A percentile compares a stretch with the other conserved stretches of the same genome.
Conservation (phyloP, 2,888 invertebrate genomes). For the Apantesis nais region DNA sequence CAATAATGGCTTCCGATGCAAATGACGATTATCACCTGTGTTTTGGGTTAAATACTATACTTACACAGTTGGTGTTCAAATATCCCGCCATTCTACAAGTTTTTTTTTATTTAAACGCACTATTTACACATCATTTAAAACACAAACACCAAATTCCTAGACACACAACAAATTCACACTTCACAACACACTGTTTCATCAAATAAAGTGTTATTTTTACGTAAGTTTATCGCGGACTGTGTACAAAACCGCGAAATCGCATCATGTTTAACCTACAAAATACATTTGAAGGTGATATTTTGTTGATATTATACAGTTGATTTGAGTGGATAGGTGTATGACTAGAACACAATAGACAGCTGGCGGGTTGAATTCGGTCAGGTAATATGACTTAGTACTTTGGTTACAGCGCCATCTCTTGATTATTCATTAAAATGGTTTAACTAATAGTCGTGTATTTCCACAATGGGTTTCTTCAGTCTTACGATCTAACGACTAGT, state of each 20-base stretch:
- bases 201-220: conserved; percentile 54
- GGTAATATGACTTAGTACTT: conserved; percentile 59
- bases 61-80: conserved; percentile 61
- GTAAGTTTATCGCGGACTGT: conserved; percentile 68
- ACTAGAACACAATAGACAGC: conserved; percentile 45
- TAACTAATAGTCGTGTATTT: conserved; percentile 5
- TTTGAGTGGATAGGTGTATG: conserved; percentile 46
- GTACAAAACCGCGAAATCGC: conserved; percentile 79
- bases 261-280: conserved; percentile 85
- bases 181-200: conserved; percentile 57
- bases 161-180: conserved; percentile 41
- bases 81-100: conserved; percentile 64
- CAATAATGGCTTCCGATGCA: conserved; percentile 12
- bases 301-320: conserved; percentile 79
- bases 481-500: too few relatives aligned
- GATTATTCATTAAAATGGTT: conserved; percentile 29
- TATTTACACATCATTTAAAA: conserved; percentile 31
- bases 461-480: background rate
- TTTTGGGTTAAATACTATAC: conserved; percentile 38
- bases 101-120: conserved; percentile 41
- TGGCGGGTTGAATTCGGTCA: conserved; percentile 62
- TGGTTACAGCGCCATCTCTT: conserved; percentile 72
- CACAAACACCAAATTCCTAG: conserved; percentile 47
- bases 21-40: conserved; percentile 1
- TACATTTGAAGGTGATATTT: conserved; percentile 85